Percentiles rank a stretch among this genome's conserved stretches.
These are phyloP conservation scores for Tachina fera DNA, from an alignment of 2,888 invertebrate genomes.

Conservation along the genomic window DNA sequence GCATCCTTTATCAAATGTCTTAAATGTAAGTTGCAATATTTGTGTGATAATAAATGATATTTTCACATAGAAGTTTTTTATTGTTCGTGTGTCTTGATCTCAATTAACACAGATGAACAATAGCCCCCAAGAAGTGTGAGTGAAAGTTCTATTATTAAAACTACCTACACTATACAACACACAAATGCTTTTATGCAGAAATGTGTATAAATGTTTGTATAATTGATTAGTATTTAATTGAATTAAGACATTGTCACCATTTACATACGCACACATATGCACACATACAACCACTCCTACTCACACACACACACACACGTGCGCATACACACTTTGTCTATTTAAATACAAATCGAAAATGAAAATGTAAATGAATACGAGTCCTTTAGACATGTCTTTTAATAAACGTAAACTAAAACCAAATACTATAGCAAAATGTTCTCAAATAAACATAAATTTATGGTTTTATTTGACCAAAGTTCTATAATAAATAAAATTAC, in stretches of 20 bases:
- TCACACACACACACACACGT: too few relatives aligned
- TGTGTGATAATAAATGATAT: background rate
- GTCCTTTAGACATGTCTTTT: slow-evolving; percentile 28
- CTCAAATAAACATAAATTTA: slow-evolving; percentile 39
- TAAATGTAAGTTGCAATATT: background rate
- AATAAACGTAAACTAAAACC: slow-evolving; percentile 25
- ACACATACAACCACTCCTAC: background rate
- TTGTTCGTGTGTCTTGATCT: slow-evolving; percentile 6
- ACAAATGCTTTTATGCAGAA: background rate
- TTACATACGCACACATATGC: background rate
- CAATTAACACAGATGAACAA: background rate
- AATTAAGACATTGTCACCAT: slow-evolving; percentile 55
- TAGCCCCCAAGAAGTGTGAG: background rate
- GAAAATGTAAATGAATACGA: slow-evolving; percentile 26
- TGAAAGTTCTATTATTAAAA: background rate
- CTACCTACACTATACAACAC: background rate
- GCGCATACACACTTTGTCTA: too few relatives aligned
- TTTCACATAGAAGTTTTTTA: background rate
- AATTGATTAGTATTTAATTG: slow-evolving; percentile 63
- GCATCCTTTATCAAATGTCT: too few relatives aligned
- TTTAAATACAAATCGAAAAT: slow-evolving; percentile 24
- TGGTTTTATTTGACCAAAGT: slow-evolving; percentile 36
- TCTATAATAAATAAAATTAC: slow-evolving; percentile 23
- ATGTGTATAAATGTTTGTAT: slow-evolving; percentile 28
- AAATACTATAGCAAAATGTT: background rate